Conservation (phyloP, 2,888 invertebrate genomes). For the Heliconius hortense region DNA sequence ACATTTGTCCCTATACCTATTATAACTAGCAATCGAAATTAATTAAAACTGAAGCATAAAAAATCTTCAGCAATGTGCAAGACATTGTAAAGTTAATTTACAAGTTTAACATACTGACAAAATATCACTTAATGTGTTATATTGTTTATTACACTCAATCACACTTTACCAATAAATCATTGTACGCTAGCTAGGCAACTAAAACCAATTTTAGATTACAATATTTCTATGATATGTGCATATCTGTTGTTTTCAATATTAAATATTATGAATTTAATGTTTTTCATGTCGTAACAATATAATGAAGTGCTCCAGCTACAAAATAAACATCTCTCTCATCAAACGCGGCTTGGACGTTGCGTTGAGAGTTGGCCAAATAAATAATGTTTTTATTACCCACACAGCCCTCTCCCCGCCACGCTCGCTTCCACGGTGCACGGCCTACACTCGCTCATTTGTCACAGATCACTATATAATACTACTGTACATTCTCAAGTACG, state of each 20-base stretch:
- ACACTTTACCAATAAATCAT: background rate
- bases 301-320: background rate
- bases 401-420: constrained; percentile 26
- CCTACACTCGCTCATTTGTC: constrained; percentile 31
- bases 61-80: background rate
- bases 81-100: background rate
- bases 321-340: constrained; percentile 24
- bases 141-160: background rate
- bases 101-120: background rate
- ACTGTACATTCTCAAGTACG: constrained; percentile 6
- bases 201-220: background rate
- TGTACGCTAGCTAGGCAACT: background rate
- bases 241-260: background rate
- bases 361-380: constrained; percentile 31
- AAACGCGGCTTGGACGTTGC: constrained; percentile 20
- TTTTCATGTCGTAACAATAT: background rate
- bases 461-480: constrained; percentile 18
- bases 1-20: no score
- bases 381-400: constrained; percentile 28
- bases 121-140: background rate
- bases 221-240: background rate
- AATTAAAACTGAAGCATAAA: background rate
- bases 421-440: constrained; percentile 17
- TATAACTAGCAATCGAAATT: background rate
- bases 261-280: background rate